Conservation (phyloP, 2,797 vertebrate genomes). For the Acrossocheilus wenchowensis region DNA sequence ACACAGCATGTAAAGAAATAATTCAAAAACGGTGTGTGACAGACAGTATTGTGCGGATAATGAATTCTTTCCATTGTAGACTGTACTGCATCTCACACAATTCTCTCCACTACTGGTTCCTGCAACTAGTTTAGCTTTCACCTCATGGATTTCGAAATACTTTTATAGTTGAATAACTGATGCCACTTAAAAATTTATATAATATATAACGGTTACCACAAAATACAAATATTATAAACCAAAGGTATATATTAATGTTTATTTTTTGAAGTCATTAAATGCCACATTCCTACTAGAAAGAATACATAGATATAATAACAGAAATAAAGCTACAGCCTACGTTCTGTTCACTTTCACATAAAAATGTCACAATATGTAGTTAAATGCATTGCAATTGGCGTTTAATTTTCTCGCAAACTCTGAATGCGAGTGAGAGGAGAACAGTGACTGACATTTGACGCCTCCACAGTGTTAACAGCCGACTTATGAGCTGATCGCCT, state of each 20-base stretch:
- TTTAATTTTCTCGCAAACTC: conserved; percentile 17
- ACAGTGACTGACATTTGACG: conserved; percentile 32
- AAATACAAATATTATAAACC: background rate
- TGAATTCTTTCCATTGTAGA: conserved; percentile 8
- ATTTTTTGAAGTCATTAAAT: background rate
- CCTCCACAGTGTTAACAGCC: conserved; percentile 27
- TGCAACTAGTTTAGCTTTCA: background rate
- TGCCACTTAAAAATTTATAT: background rate
- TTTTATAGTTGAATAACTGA: background rate
- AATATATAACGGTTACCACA: background rate
- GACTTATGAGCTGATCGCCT: conserved; percentile 22
- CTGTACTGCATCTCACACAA: background rate
- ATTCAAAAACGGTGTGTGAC: conserved; percentile 27
- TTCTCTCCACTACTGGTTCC: background rate
- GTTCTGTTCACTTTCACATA: background rate
- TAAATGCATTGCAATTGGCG: background rate
- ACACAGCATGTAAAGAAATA: conserved; percentile 19
- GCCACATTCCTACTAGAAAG: background rate
- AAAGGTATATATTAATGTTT: background rate
- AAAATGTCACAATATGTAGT: background rate
- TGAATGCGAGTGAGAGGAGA: conserved; percentile 14
- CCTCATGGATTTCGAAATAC: background rate
- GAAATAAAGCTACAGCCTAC: background rate
- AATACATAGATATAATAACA: background rate
- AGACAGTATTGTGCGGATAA: conserved; percentile 9